Conservation (phyloP, 2,797 vertebrate genomes). For the Trachops cirrhosus region DNA sequence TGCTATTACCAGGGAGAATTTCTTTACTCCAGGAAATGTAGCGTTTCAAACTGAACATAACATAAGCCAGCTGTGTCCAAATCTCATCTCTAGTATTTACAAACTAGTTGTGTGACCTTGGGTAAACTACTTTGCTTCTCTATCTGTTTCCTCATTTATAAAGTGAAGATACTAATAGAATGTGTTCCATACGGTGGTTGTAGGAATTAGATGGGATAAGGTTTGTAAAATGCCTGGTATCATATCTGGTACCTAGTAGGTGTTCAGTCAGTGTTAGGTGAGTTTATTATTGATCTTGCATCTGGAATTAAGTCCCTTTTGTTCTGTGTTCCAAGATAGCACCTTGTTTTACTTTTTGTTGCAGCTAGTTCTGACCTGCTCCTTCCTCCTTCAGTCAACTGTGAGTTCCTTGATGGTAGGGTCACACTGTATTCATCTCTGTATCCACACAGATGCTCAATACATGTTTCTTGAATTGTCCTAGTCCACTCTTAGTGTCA, state of each 20-base stretch:
- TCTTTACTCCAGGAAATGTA: neutral
- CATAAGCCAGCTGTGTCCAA: neutral
- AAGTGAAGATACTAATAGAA: neutral
- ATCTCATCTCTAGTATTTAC: neutral
- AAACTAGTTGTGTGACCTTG: neutral
- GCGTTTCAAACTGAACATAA: neutral
- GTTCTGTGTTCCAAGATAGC: neutral
- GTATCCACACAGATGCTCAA: neutral
- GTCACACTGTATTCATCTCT: neutral
- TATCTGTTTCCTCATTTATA: neutral
- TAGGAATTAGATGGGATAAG: neutral
- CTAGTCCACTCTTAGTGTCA: neutral
- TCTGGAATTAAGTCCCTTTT: neutral
- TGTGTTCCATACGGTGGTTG: neutral
- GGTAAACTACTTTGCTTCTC: neutral
- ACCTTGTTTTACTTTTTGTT: neutral
- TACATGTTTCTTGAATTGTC: neutral
- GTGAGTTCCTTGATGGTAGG: neutral
- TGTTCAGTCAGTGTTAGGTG: neutral
- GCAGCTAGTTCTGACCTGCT: neutral
- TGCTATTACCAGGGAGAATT: neutral
- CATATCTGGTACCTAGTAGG: neutral
- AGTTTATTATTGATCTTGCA: neutral
- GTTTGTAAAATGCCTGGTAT: neutral
- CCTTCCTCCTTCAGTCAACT: neutral